Evolutionary conservation across 2,888 invertebrate genomes (phyloP).

Genomic region (Lithosia quadra): DNA sequence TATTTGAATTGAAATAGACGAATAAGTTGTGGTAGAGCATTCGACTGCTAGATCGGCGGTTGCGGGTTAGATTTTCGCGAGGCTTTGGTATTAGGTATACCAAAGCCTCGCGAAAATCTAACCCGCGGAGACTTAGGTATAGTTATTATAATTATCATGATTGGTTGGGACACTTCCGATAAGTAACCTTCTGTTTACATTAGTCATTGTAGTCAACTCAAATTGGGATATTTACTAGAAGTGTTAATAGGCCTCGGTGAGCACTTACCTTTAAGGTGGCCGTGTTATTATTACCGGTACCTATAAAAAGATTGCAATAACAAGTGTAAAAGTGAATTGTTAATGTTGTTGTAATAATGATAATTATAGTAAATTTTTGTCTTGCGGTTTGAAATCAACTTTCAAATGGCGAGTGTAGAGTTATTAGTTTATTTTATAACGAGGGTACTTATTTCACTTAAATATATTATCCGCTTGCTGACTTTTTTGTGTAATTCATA

Average conservation of each 20-base stretch:
- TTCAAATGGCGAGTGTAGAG: conserved; percentile 17
- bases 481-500: conserved; percentile 15
- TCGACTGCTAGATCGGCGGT: too few relatives aligned
- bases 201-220: background rate
- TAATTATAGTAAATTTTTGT: conserved; percentile 17
- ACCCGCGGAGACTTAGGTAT: too few relatives aligned
- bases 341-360: conserved; percentile 9
- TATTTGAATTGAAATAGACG: too few relatives aligned
- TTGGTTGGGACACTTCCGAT: background rate
- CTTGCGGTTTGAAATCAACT: conserved; percentile 25
- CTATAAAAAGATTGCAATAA: background rate
- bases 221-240: background rate
- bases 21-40: too few relatives aligned
- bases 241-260: background rate
- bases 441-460: conserved; percentile 18
- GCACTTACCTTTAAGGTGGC: background rate
- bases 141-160: background rate
- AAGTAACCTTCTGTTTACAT: background rate
- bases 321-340: background rate
- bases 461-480: conserved; percentile 16
- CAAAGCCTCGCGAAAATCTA: too few relatives aligned
- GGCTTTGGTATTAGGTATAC: too few relatives aligned
- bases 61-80: too few relatives aligned
- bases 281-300: background rate
- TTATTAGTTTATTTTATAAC: conserved; percentile 24